Conservation (phyloP, 1,140 invertebrate genomes). For the Anastatus disparis region DNA sequence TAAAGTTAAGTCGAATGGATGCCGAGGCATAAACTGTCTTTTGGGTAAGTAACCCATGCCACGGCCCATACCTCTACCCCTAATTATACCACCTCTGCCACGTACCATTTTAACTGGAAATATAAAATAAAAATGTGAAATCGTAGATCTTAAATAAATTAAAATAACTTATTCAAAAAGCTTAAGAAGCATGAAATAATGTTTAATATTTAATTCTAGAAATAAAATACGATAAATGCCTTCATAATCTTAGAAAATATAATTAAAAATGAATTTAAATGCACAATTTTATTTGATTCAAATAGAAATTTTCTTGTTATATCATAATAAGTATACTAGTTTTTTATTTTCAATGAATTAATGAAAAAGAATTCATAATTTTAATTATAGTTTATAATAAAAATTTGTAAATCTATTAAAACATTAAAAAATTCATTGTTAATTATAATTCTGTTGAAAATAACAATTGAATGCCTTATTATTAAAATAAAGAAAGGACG, state of each 20-base stretch:
- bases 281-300: not conserved
- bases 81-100: slow-evolving; percentile 69
- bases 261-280: not conserved
- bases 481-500: not conserved
- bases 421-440: not conserved
- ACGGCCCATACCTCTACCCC: slow-evolving; percentile 75
- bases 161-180: not conserved
- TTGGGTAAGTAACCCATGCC: slow-evolving; percentile 74
- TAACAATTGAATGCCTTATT: not conserved
- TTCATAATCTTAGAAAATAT: not conserved
- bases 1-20: slow-evolving; percentile 90
- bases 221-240: no score
- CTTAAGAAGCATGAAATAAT: not conserved
- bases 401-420: not conserved
- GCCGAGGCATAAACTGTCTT: slow-evolving; percentile 82
- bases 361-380: no score
- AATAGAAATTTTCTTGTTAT: no score
- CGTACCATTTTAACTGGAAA: slow-evolving; percentile 64
- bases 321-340: no score
- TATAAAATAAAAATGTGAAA: not conserved
- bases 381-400: no score
- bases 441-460: not conserved
- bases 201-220: no score
- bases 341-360: no score
- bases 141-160: no score